phyloP scores from a whole-genome alignment of 2,113 vertebrate species.

The Trematocara zebra region DNA sequence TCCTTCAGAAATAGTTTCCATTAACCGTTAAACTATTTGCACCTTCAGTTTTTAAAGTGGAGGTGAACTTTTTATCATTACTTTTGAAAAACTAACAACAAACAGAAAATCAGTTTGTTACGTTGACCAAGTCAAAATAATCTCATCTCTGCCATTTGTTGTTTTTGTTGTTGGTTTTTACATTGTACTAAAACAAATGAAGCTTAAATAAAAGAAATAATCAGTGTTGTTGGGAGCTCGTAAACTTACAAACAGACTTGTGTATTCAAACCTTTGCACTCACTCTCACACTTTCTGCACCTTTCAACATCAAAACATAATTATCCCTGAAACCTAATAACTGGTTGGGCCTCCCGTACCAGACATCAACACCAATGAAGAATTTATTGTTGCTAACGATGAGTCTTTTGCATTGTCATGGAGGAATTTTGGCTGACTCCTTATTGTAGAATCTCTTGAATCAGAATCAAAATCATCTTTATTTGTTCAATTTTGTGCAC shows the following conservation, averaged over 20 bases:
- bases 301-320: background rate
- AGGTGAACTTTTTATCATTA: background rate
- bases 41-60: background rate
- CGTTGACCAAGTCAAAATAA: background rate
- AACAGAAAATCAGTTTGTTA: background rate
- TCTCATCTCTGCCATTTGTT: background rate
- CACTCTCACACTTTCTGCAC: background rate
- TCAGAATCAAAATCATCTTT: background rate
- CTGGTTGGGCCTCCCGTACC: accelerated
- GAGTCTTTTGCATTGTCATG: background rate
- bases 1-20: background rate
- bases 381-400: background rate
- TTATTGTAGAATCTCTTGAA: background rate
- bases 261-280: background rate
- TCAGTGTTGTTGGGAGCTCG: background rate
- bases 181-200: background rate
- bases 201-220: background rate
- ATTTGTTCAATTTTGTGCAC: background rate
- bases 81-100: background rate
- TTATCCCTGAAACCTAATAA: background rate
- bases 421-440: background rate
- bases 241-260: background rate
- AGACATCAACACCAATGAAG: background rate
- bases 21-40: accelerated
- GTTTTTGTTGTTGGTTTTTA: background rate